Percentiles rank a stretch among this genome's conserved stretches.
Evolutionary conservation across 2,113 vertebrate genomes (phyloP).

Genomic region (Electrona antarctica): DNA sequence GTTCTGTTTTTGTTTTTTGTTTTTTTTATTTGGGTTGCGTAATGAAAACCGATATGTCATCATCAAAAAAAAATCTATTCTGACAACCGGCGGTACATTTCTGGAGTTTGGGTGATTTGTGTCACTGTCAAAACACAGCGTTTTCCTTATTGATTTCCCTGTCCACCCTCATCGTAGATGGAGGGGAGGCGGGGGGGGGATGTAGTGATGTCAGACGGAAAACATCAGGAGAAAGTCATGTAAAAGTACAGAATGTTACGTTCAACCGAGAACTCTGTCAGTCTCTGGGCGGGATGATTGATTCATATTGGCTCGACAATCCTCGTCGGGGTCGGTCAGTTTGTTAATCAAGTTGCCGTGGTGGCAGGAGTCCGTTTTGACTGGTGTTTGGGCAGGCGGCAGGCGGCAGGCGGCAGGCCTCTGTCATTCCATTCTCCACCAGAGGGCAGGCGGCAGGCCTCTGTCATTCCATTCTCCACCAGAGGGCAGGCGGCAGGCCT

Average conservation of each 20-base stretch:
- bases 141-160: conserved; percentile 69
- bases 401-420: conserved; percentile 42
- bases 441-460: too few species aligned
- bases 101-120: conserved; percentile 50
- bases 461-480: too few species aligned
- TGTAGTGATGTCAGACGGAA: conserved; percentile 36
- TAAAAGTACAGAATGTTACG: conserved; percentile 39
- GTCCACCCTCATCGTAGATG: conserved; percentile 61
- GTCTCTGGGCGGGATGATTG: conserved; percentile 43
- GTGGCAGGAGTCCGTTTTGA: conserved; percentile 48
- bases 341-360: conserved; percentile 55
- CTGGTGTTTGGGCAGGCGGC: conserved; percentile 55
- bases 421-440: too few species aligned
- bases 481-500: too few species aligned
- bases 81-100: conserved; percentile 47
- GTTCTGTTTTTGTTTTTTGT: not conserved
- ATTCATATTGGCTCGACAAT: conserved; percentile 48
- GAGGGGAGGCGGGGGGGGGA: conserved; percentile 17
- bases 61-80: conserved; percentile 42
- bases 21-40: not conserved
- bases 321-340: conserved; percentile 42
- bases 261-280: conserved; percentile 42
- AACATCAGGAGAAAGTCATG: conserved; percentile 57
- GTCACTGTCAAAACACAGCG: conserved; percentile 63
- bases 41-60: conserved; percentile 25